Evolutionary conservation across 2,888 invertebrate species (phyloP), one percentile per base, ranked within the genome.

Genomic region (Antheraea yamamai): DNA sequence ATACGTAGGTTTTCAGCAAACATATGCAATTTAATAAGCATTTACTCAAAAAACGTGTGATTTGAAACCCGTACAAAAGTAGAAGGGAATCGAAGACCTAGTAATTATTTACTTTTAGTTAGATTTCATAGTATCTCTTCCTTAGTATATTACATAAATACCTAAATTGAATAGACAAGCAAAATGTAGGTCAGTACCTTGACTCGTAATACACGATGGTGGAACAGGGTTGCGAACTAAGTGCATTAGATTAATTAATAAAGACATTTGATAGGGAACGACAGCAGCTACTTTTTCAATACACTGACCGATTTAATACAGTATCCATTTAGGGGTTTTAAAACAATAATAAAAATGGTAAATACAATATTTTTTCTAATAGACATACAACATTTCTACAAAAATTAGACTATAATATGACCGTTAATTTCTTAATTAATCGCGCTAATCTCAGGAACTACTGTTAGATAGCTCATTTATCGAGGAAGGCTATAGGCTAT

Each of bases 161-260:
- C 23, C 78, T 76, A 80, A 83, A 84, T 83, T 83, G 80, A 83
- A 84, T 79, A 84, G 80, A 81, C 79, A 80, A 80, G 79, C 74
- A 74, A 81, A 87, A 89, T 87, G 80, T 85, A 84, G 85, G 84
- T 85, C 84, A 86, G 82, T 85, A 82, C 80, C 81, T 84, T 79
- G 77, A 77, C 61, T 71, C 61, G 74, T 70, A 74, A 39, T 68
- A 72, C 73, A 73, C 68, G 58, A 26, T 26, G 70, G 76, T 76
- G 75, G 73, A 58, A 74, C 30, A 74, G 75, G 58, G 73, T 64
- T 71, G 75, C 73, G 68, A 78, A 82, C 78, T 77, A 79, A 81
- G 78, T 88, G 87, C 89, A 89, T 89, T 90, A 88, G 80, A 84
- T 84, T 89, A 89, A 88, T 90, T 88, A 88, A 86, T 82, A 75